A percentile compares a stretch with the other conserved stretches of the same genome.
phyloP scores from a whole-genome alignment of 1,140 invertebrate species.

The Bathynomus jamesi region DNA sequence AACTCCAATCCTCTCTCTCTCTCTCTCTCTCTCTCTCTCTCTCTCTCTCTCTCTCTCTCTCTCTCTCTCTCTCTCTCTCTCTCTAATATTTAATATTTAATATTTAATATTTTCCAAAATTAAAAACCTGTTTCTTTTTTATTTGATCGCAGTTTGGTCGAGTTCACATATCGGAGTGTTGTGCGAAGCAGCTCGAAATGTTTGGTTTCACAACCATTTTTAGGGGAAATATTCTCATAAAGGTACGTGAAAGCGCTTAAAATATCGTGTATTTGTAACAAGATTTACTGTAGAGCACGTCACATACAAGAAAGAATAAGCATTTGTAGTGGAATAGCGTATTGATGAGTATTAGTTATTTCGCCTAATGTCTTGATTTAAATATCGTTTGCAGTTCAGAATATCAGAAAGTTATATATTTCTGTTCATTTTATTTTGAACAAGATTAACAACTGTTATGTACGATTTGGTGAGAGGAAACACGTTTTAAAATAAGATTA shows the following conservation, averaged over 20 bases:
- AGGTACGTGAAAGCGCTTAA: slow-evolving; percentile 38
- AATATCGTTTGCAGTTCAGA: background rate
- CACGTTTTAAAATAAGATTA: too few species aligned
- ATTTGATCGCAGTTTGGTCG: slow-evolving; percentile 43
- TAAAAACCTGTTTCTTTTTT: too few species aligned
- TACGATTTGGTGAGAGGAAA: too few species aligned
- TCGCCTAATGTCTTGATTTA: background rate
- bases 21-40: too few species aligned
- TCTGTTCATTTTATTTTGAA: background rate
- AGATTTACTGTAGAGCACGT: background rate
- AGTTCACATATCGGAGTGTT: slow-evolving; percentile 44
- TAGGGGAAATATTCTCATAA: slow-evolving; percentile 42
- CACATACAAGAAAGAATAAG: background rate
- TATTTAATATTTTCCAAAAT: too few species aligned
- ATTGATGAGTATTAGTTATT: background rate
- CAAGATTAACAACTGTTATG: too few species aligned
- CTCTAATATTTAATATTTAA: too few species aligned
- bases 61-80: too few species aligned
- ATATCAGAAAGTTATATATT: background rate
- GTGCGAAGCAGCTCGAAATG: slow-evolving; percentile 39
- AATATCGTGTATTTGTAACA: background rate
- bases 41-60: too few species aligned
- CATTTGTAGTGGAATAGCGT: background rate
- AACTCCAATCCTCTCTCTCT: too few species aligned
- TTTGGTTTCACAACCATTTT: slow-evolving; percentile 40